Base-by-base conservation (phyloP, 2,113 vertebrate genomes). In the Microcebus tavaratra region DNA sequence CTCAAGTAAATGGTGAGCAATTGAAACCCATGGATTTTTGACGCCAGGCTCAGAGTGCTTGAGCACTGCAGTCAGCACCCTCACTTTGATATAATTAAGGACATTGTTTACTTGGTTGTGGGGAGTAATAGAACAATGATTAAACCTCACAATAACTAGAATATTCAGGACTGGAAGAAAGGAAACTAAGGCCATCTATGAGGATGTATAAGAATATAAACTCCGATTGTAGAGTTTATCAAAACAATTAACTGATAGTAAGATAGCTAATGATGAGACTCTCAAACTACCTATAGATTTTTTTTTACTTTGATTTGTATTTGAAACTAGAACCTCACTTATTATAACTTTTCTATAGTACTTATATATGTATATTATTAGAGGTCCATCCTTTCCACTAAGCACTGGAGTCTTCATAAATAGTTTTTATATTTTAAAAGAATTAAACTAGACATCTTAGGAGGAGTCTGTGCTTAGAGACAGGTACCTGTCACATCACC, bases 241-340 rank as follows among this genome's bases (percentile, higher is more conserved):
- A 57, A 78, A 94, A 94, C 29, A 3, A 25, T 36, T 79, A 61
- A 65, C 50, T 80, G 50, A 45, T 81, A 80, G n/a, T 42, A 27
- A 78, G 10, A 17, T 59, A 78, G 31, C 6, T 45, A 90, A 59
- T 23, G 39, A 21, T 25, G 79, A 90, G 29, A 84, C 13, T 88
- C 31, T 83, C 31, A 92, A 87, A 90, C 82, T 84, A 39, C 1
- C n/a, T 61, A 23, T 12, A 48, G 15, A 13, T 20, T 18, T 75
- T 63, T 78, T 57, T 50, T 29, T 8, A 53, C 34, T 59, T 94
- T 70, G 14, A 81, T 96, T 90, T 90, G 18, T 42, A 90, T 79
- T 97, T 59, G 34, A 79, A 96, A 97, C 92, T 50, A 23, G 15
- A 86, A 70, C 21, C 34, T 65, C 6, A 50, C 14, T 76, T 89